Evolutionary conservation across 2,113 vertebrate genomes (phyloP), one percentile per base, ranked within the genome.

Genomic region (Vulpes lagopus): DNA sequence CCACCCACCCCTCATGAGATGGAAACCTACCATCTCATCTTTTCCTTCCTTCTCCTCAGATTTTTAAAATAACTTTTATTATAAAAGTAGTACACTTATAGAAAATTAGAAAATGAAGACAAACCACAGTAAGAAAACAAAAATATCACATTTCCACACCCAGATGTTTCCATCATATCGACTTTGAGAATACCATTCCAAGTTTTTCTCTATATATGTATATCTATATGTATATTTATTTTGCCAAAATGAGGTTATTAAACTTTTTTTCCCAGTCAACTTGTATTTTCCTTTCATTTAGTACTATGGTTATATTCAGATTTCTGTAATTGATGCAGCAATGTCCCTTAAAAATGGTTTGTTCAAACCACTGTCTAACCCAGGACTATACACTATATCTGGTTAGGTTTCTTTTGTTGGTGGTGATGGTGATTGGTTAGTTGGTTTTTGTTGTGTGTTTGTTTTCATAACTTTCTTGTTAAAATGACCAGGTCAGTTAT

Each of bases 51-150:
- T 93, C n/a, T n/a, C 30, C 57, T 35, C 76, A 49, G 38, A 73
- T 69, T 90, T 5, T 67, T 93, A 17, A 88, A 81, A 67, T 51
- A 94, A 86, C 8, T 57, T 76, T 80, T 83, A 94, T 89, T 95
- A 57, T 8, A 90, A 64, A 19, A 80, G 8, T 80, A 92, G 30
- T 90, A 19, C 27, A 35, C 57, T 32, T 81, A 38, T 69, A 80
- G 80, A 93, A 96, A 96, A 81, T 73, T 76, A 84, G 43, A 55
- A 89, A 97, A 79, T 73, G 17, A 91, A 92, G 71, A 76, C 43
- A 92, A 64, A 73, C 85, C 32, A 91, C 79, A 85, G 74, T 35
- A 82, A 95, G 60, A 90, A 90, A 82, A 87, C 23, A 49, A 79
- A 80, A 90, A 43, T 49, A 76, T 1, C 10, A 69, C 22, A 82